Percentiles rank a stretch among this genome's conserved stretches.
Conservation (phyloP, 2,797 vertebrate genomes). For the Sebastes minor region DNA sequence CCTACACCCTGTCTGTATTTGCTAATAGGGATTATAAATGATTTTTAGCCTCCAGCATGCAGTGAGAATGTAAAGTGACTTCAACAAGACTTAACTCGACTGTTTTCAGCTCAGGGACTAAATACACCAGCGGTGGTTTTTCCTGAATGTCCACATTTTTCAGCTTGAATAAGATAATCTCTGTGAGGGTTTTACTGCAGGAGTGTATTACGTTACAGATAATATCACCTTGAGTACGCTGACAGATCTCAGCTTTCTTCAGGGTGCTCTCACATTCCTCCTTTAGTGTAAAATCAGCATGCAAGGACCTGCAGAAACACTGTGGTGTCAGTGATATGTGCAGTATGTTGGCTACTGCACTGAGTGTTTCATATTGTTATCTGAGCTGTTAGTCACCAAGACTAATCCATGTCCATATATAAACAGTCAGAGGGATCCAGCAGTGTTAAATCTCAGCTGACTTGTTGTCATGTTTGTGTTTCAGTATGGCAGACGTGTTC, state of each 20-base stretch:
- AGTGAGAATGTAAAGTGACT: background rate
- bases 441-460: background rate
- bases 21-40: background rate
- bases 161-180: background rate
- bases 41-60: background rate
- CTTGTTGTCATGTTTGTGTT: background rate
- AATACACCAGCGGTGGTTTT: background rate
- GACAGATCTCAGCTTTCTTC: background rate
- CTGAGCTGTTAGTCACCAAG: background rate
- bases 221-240: background rate
- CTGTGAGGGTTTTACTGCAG: background rate
- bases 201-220: background rate
- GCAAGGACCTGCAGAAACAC: background rate
- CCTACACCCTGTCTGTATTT: background rate
- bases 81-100: background rate
- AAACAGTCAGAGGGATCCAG: too few relatives aligned
- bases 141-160: conserved; percentile 21
- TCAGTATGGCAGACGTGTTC: conserved; percentile 86
- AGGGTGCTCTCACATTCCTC: background rate
- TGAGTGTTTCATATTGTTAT: background rate
- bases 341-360: background rate
- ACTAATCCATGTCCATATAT: too few relatives aligned
- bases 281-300: background rate
- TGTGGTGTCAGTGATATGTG: background rate
- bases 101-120: background rate